Percentiles rank a stretch among this genome's conserved stretches.
phyloP scores from a whole-genome alignment of 1,140 invertebrate genomes.

The Platorchestia sp. region DNA sequence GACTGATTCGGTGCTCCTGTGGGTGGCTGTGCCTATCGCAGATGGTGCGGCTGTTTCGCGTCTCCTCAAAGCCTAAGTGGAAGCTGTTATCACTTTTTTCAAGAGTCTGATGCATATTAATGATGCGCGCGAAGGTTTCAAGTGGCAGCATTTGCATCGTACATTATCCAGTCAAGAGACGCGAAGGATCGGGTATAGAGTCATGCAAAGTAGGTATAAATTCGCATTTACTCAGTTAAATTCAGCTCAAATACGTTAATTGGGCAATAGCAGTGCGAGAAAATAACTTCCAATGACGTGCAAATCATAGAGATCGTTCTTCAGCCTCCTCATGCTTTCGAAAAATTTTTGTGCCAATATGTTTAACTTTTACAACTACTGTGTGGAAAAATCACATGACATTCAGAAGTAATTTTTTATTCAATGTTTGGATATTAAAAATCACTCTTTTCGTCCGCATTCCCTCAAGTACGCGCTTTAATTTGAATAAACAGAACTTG shows the following conservation, averaged over 20 bases:
- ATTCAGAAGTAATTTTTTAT: too few species aligned
- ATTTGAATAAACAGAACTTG: neutral
- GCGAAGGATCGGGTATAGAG: neutral
- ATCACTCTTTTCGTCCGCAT: neutral
- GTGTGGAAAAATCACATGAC: neutral
- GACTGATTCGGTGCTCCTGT: constrained; percentile 11
- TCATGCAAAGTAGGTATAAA: neutral
- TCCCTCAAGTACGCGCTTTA: neutral
- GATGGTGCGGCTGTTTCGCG: constrained; percentile 11
- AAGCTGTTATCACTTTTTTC: constrained; percentile 36
- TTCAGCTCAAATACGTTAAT: neutral
- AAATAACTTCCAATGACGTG: neutral
- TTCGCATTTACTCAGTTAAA: neutral
- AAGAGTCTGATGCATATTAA: constrained; percentile 25
- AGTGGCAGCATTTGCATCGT: neutral
- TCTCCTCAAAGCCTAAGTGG: constrained; percentile 22
- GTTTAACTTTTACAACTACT: neutral
- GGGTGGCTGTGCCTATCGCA: constrained; percentile 6
- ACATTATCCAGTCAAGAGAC: neutral
- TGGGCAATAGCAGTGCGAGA: neutral
- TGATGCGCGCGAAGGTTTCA: neutral
- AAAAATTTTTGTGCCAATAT: neutral
- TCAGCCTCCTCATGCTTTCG: neutral
- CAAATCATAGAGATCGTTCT: neutral
- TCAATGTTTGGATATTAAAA: too few species aligned